Percentiles rank a stretch among this genome's conserved stretches.
These are phyloP conservation scores for Alloplasta piceator DNA, from an alignment of 2,888 invertebrate species.

Conservation along the genomic window DNA sequence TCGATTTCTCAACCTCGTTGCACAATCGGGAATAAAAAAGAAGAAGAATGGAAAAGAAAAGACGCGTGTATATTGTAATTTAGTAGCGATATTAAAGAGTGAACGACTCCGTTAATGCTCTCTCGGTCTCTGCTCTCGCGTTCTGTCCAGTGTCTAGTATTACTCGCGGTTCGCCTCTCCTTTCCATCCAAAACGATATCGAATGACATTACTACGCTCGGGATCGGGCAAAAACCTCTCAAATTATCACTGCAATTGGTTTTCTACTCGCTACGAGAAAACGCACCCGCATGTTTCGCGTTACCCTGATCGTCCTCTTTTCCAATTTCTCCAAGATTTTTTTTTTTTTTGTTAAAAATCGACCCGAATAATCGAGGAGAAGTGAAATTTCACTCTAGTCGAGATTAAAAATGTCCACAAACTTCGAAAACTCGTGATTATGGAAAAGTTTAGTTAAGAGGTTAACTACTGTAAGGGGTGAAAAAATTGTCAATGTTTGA, in stretches of 20 bases:
- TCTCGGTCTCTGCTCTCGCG: slow-evolving; percentile 41
- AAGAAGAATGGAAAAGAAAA: not conserved
- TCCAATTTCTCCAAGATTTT: slow-evolving; percentile 26
- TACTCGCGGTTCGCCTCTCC: slow-evolving; percentile 61
- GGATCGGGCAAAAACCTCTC: slow-evolving; percentile 19
- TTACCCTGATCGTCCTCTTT: slow-evolving; percentile 40
- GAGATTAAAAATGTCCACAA: too few relatives aligned
- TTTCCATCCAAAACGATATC: slow-evolving; percentile 48
- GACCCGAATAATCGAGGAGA: slow-evolving; percentile 77
- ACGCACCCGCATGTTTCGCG: slow-evolving; percentile 39
- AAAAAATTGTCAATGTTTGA: too few relatives aligned
- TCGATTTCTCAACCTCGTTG: slow-evolving; percentile 59
- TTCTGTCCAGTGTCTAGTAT: slow-evolving; percentile 67
- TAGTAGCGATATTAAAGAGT: not conserved
- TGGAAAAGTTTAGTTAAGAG: too few relatives aligned
- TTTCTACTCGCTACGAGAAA: slow-evolving; percentile 11
- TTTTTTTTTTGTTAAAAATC: slow-evolving; percentile 59
- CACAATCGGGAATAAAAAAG: too few relatives aligned
- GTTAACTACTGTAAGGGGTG: too few relatives aligned
- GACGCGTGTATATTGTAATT: not conserved
- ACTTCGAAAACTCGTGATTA: too few relatives aligned
- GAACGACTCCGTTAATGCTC: slow-evolving; percentile 69
- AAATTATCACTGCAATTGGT: not conserved
- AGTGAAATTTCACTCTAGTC: slow-evolving; percentile 80
- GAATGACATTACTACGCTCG: slow-evolving; percentile 32